Conservation (phyloP, 2,888 invertebrate genomes). For the Trichopoda pennipes region DNA sequence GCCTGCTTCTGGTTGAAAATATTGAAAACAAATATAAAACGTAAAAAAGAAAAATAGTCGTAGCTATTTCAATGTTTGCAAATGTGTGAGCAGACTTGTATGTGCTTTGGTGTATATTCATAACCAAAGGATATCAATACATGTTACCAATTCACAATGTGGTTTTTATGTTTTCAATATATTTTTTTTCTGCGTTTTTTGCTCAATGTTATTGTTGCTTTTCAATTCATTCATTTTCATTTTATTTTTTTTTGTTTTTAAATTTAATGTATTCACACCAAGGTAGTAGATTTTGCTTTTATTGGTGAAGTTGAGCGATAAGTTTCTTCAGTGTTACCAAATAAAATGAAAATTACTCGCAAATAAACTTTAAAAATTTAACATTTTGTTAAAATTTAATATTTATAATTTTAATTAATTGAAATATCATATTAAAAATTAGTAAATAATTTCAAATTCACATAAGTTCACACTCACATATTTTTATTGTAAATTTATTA, state of each 20-base stretch:
- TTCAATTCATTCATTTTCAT: conserved; percentile 51
- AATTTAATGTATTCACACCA: conserved; percentile 43
- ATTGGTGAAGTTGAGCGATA: conserved; percentile 12
- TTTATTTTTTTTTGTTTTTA: conserved; percentile 10
- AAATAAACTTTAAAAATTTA: too few species aligned
- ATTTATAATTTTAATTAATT: too few species aligned
- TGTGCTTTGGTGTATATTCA: conserved; percentile 1
- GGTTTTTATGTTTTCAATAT: conserved; percentile 60
- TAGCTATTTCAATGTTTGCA: background rate
- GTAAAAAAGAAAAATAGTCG: background rate
- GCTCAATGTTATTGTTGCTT: conserved; percentile 57
- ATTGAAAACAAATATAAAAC: conserved; percentile 35
- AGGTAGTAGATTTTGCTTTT: conserved; percentile 11
- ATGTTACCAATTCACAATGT: conserved; percentile 67
- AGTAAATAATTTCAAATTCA: too few species aligned
- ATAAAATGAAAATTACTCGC: background rate
- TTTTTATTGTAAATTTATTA: too few species aligned
- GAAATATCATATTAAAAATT: too few species aligned
- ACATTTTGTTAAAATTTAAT: too few species aligned
- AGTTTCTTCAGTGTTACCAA: background rate
- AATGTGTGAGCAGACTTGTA: background rate
- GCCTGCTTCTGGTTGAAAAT: conserved; percentile 45
- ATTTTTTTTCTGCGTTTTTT: conserved; percentile 18
- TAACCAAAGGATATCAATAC: conserved; percentile 66
- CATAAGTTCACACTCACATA: too few species aligned